Percentiles rank a stretch among this genome's conserved stretches.
Conservation (phyloP, 2,888 invertebrate species). For the Rhodophaea formosa region DNA sequence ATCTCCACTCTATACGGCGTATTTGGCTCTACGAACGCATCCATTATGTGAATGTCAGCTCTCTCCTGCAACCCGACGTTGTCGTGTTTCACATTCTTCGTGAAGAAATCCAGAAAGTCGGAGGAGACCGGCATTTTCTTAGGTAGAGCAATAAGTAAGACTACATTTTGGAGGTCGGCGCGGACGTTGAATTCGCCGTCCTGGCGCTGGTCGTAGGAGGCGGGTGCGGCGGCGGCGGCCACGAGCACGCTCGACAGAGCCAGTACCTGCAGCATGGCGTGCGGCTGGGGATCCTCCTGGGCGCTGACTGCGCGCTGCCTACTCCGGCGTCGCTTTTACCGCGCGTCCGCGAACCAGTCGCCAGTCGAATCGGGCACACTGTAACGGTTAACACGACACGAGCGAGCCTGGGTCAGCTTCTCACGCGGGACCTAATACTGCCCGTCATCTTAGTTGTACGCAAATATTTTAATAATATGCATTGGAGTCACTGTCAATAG, state of each 20-base stretch:
- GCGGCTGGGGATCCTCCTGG: slow-evolving; percentile 48
- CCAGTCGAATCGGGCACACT: slow-evolving; percentile 68
- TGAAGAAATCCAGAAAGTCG: slow-evolving; percentile 38
- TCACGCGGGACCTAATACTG: slow-evolving; percentile 35
- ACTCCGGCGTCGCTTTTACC: slow-evolving; percentile 72
- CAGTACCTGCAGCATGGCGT: slow-evolving; percentile 64
- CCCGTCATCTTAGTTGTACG: slow-evolving; percentile 8
- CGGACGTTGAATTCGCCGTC: slow-evolving; percentile 87
- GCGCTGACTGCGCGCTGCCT: slow-evolving; percentile 57
- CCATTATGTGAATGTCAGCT: slow-evolving; percentile 68
- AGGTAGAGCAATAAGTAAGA: slow-evolving; percentile 84
- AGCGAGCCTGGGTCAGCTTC: slow-evolving; percentile 44
- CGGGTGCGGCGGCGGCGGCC: slow-evolving; percentile 54
- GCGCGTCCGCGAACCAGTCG: slow-evolving; percentile 66
- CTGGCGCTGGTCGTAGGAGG: slow-evolving; percentile 86
- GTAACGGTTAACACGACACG: slow-evolving; percentile 73
- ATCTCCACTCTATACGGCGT: slow-evolving; percentile 87
- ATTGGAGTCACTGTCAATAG: slow-evolving; percentile 14
- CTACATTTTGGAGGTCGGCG: slow-evolving; percentile 87
- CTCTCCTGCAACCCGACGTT: slow-evolving; percentile 53
- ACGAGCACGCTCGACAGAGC: slow-evolving; percentile 48
- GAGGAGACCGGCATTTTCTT: slow-evolving; percentile 43
- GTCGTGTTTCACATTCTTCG: slow-evolving; percentile 39
- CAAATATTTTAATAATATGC: slow-evolving; percentile 9
- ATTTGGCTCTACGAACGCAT: slow-evolving; percentile 84